Evolutionary conservation across 2,888 invertebrate genomes (phyloP).

Genomic region (Trichogramma dendrolimi): DNA sequence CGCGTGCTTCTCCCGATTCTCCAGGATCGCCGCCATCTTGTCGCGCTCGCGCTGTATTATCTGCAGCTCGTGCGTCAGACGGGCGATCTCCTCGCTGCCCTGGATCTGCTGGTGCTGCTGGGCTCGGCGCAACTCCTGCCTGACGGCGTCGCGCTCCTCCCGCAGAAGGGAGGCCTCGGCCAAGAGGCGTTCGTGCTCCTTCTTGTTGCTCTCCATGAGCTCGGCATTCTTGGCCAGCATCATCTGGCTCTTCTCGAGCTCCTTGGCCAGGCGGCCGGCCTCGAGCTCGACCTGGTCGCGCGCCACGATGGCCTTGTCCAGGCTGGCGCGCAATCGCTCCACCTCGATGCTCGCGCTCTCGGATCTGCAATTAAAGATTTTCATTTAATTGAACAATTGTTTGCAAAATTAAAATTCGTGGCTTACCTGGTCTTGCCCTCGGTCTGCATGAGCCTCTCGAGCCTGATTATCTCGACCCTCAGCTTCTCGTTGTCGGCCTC

Average conservation of each 20-base stretch:
- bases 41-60: conserved; percentile 70
- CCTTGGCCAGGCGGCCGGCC: conserved; percentile 77
- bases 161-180: conserved; percentile 77
- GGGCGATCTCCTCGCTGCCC: conserved; percentile 68
- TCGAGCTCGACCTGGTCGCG: conserved; percentile 82
- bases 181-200: conserved; percentile 80
- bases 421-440: conserved; percentile 55
- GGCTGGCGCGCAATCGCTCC: conserved; percentile 77
- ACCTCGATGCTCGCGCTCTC: conserved; percentile 63
- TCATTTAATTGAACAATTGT: no score
- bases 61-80: conserved; percentile 70
- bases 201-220: conserved; percentile 75
- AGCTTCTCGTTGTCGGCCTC: conserved; percentile 74
- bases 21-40: conserved; percentile 72
- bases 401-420: neutral
- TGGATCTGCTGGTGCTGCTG: conserved; percentile 64
- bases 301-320: conserved; percentile 78
- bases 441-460: conserved; percentile 59
- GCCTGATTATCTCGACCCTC: conserved; percentile 64
- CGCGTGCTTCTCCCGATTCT: conserved; percentile 73
- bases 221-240: conserved; percentile 80
- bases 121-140: conserved; percentile 64
- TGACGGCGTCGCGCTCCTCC: conserved; percentile 71
- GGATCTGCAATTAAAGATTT: conserved; percentile 41
- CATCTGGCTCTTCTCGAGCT: conserved; percentile 80